These are phyloP conservation scores for Drosophila mimetica DNA, from an alignment of 2,888 invertebrate genomes.

Conservation along the genomic window DNA sequence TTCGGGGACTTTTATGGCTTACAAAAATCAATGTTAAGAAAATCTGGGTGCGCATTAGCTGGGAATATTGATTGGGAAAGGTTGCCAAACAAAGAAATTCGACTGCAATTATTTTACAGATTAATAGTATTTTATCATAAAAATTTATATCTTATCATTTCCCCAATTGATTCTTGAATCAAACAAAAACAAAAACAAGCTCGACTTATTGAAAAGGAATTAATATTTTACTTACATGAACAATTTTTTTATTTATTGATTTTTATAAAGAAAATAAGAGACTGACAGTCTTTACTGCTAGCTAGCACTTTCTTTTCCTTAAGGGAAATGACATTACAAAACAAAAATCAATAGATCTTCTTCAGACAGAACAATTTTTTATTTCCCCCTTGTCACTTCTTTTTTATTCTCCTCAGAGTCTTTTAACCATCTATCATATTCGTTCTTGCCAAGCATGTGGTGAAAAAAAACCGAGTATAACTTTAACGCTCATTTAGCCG, in stretches of 20 bases:
- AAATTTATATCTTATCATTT: too few relatives aligned
- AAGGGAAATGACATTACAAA: neutral
- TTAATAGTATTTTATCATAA: too few relatives aligned
- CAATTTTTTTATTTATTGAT: too few relatives aligned
- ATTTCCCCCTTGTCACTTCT: neutral
- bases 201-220: too few relatives aligned
- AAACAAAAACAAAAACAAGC: too few relatives aligned
- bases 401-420: slow-evolving; percentile 3
- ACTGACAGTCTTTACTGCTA: too few relatives aligned
- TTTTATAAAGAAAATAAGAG: too few relatives aligned
- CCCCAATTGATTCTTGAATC: too few relatives aligned
- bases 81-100: neutral
- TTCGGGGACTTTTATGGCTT: slow-evolving; percentile 33
- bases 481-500: slow-evolving; percentile 65
- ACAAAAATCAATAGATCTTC: slow-evolving; percentile 7
- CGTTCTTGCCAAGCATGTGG: slow-evolving; percentile 27
- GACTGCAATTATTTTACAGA: too few relatives aligned
- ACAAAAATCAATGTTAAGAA: slow-evolving; percentile 18
- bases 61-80: neutral
- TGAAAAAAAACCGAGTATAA: slow-evolving; percentile 23
- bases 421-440: slow-evolving; percentile 24
- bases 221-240: too few relatives aligned
- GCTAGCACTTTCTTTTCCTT: neutral
- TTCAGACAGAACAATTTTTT: slow-evolving; percentile 4
- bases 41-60: neutral